phyloP scores from a whole-genome alignment of 2,888 invertebrate species.

The Callinectes sapidus region DNA sequence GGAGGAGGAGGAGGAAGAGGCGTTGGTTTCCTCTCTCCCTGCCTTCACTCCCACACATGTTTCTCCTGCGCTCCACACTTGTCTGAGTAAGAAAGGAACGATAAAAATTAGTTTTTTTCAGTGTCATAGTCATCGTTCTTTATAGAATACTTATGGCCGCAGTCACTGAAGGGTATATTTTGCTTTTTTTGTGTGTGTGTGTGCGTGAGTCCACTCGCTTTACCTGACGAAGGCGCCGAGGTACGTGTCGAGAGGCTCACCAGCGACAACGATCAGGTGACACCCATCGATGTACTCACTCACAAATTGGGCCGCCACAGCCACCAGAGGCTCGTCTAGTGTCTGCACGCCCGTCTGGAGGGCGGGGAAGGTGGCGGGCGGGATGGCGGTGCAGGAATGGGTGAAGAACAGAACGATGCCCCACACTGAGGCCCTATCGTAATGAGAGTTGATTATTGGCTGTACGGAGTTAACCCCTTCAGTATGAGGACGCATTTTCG shows the following conservation, averaged over 20 bases:
- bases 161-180: neutral
- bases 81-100: neutral
- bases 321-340: neutral
- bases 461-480: too few relatives aligned
- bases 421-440: neutral
- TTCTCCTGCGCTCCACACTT: neutral
- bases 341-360: neutral
- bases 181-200: neutral
- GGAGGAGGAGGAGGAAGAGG: constrained; percentile 11
- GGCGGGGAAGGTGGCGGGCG: neutral
- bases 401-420: neutral
- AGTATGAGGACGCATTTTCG: too few relatives aligned
- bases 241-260: neutral
- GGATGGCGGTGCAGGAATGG: neutral
- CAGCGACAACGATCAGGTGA: neutral
- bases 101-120: neutral
- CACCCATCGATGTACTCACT: neutral
- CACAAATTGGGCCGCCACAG: neutral
- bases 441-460: neutral
- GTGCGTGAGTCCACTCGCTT: neutral
- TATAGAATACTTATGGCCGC: neutral
- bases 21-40: neutral
- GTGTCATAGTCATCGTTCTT: neutral
- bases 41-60: neutral
- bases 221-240: neutral